Conservation (phyloP, 2,888 invertebrate species). For the Cremastobaeus sp. region DNA sequence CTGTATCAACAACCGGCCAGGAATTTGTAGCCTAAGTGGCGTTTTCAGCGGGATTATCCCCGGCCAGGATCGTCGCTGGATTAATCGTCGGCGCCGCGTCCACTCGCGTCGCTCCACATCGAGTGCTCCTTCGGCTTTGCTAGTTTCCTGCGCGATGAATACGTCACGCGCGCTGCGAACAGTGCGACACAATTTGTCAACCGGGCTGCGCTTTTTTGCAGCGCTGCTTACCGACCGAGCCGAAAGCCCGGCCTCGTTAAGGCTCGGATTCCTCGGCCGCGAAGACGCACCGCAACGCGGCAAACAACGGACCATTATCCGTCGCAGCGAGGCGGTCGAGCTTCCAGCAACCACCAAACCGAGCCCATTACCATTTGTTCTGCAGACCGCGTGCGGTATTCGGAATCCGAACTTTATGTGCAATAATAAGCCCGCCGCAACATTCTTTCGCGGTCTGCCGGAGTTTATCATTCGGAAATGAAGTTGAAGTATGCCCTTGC, state of each 20-base stretch:
- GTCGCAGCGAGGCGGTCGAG: constrained; percentile 59
- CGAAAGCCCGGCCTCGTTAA: constrained; percentile 39
- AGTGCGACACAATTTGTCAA: constrained; percentile 30
- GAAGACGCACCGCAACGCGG: constrained; percentile 41
- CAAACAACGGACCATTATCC: constrained; percentile 65
- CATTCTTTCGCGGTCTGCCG: constrained; percentile 20
- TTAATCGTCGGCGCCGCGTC: too few relatives aligned
- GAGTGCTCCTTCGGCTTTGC: too few relatives aligned
- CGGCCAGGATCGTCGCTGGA: too few relatives aligned
- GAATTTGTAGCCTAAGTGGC: too few relatives aligned
- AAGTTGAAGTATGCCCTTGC: constrained; percentile 16
- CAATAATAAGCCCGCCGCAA: constrained; percentile 64
- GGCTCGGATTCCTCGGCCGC: too few relatives aligned
- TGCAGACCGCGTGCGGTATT: constrained; percentile 65
- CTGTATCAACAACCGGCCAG: too few relatives aligned
- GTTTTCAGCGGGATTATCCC: too few relatives aligned
- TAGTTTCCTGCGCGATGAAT: background rate
- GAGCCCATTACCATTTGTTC: constrained; percentile 69
- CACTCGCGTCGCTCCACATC: too few relatives aligned
- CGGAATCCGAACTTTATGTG: constrained; percentile 67
- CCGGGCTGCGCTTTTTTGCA: background rate
- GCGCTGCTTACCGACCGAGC: background rate
- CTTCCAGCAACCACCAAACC: constrained; percentile 46
- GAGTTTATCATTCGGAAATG: constrained; percentile 32
- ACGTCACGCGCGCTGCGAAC: background rate